phyloP scores from a whole-genome alignment of 2,888 invertebrate genomes.

The Unio delphinus region DNA sequence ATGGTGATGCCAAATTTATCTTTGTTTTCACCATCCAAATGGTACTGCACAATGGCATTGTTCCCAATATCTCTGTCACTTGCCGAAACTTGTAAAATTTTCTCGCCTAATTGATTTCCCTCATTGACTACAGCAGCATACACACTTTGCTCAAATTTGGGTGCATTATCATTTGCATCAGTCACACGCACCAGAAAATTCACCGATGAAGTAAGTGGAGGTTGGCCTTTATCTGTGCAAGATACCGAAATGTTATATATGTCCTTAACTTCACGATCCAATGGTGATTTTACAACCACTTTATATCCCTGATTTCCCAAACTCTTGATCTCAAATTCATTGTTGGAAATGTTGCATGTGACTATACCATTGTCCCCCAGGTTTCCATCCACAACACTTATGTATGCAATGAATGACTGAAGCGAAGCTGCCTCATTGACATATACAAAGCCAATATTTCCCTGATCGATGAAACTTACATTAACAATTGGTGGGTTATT shows the following conservation, averaged over 20 bases:
- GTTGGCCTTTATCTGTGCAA: conserved; percentile 75
- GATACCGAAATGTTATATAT: conserved; percentile 72
- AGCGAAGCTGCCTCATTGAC: conserved; percentile 42
- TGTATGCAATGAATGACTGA: conserved; percentile 78
- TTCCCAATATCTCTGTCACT: conserved; percentile 77
- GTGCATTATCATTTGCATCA: conserved; percentile 95
- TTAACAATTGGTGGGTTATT: conserved; percentile 20
- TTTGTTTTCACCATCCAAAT: conserved; percentile 27
- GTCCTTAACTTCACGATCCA: conserved; percentile 56
- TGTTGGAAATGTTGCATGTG: conserved; percentile 28
- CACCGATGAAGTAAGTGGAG: conserved; percentile 40
- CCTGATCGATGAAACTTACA: conserved; percentile 13
- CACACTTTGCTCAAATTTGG: conserved; percentile 78
- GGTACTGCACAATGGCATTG: conserved; percentile 40
- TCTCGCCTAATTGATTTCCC: conserved; percentile 41
- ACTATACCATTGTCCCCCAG: conserved; percentile 88
- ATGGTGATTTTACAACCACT: conserved; percentile 72
- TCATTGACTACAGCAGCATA: conserved; percentile 49
- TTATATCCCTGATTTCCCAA: conserved; percentile 53
- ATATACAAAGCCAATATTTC: conserved; percentile 7
- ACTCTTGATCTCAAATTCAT: conserved; percentile 44
- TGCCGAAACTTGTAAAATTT: conserved; percentile 87
- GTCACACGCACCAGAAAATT: conserved; percentile 74
- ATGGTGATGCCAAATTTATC: conserved; percentile 40
- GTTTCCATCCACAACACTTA: conserved; percentile 87